Conservation (phyloP, 2,113 vertebrate species). For the Climacteris rufus region DNA sequence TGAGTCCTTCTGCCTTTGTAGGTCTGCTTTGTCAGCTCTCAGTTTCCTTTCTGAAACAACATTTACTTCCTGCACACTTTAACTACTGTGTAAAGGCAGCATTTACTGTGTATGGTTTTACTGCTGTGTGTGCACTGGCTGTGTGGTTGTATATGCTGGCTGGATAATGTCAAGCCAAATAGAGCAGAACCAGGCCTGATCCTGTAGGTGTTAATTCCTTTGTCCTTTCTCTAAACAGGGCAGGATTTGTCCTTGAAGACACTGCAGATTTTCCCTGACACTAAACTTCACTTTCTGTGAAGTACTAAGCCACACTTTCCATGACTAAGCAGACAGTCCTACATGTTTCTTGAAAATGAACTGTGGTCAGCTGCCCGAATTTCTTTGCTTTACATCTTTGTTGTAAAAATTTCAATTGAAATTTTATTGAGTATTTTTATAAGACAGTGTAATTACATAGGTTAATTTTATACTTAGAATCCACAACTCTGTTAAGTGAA, state of each 20-base stretch:
- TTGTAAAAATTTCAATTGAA: neutral
- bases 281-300: neutral
- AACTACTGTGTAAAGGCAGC: neutral
- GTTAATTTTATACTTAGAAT: neutral
- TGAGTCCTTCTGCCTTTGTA: neutral
- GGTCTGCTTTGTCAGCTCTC: neutral
- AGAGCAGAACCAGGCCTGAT: neutral
- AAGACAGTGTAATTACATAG: neutral
- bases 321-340: neutral
- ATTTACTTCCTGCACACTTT: neutral
- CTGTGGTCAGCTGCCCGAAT: neutral
- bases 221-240: neutral
- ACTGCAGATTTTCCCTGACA: neutral
- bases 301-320: neutral
- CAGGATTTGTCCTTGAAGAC: neutral
- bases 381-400: neutral
- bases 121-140: neutral
- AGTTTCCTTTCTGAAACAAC: neutral
- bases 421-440: neutral
- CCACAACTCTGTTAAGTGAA: neutral
- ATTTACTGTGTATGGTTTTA: neutral
- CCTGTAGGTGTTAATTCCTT: neutral
- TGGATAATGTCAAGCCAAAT: neutral
- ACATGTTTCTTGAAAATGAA: neutral
- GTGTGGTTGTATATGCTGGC: neutral